Evolutionary conservation across 2,888 invertebrate genomes (phyloP).

Genomic region (Notodonta ziczac): DNA sequence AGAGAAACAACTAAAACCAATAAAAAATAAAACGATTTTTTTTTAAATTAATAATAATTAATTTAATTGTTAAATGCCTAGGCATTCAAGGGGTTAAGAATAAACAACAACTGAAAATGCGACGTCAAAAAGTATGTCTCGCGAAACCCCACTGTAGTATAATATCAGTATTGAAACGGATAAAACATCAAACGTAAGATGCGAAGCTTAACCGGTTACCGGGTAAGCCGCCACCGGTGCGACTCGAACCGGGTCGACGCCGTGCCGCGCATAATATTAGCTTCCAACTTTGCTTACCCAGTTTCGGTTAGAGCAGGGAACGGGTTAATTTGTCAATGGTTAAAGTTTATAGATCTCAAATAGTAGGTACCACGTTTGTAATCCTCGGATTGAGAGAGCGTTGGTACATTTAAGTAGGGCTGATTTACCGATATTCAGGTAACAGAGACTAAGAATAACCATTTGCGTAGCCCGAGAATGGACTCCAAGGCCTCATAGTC

Average conservation of each 20-base stretch:
- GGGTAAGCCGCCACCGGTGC: slow-evolving; percentile 33
- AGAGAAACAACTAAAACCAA: too few species aligned
- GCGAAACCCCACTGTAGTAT: background rate
- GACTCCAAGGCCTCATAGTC: too few species aligned
- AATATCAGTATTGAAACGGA: slow-evolving; percentile 9
- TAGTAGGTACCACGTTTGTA: background rate
- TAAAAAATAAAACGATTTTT: too few species aligned
- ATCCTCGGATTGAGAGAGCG: too few species aligned
- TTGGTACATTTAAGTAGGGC: too few species aligned
- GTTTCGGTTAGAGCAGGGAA: background rate
- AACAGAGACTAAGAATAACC: too few species aligned
- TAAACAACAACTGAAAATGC: slow-evolving; percentile 1
- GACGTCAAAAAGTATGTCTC: background rate
- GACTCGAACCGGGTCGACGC: slow-evolving; percentile 36
- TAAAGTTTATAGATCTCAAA: slow-evolving; percentile 2
- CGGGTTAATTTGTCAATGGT: background rate
- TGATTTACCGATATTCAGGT: too few species aligned
- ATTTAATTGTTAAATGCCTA: too few species aligned
- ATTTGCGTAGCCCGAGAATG: too few species aligned
- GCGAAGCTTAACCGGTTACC: slow-evolving; percentile 31
- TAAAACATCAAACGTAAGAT: slow-evolving; percentile 15
- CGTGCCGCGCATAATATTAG: slow-evolving; percentile 49
- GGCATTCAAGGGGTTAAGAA: slow-evolving; percentile 14
- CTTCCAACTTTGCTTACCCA: background rate
- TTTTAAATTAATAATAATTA: too few species aligned